Percentiles rank a stretch among this genome's conserved stretches.
These are phyloP conservation scores for Phoenicopterus ruber DNA, from an alignment of 2,113 vertebrate species.

Conservation along the genomic window DNA sequence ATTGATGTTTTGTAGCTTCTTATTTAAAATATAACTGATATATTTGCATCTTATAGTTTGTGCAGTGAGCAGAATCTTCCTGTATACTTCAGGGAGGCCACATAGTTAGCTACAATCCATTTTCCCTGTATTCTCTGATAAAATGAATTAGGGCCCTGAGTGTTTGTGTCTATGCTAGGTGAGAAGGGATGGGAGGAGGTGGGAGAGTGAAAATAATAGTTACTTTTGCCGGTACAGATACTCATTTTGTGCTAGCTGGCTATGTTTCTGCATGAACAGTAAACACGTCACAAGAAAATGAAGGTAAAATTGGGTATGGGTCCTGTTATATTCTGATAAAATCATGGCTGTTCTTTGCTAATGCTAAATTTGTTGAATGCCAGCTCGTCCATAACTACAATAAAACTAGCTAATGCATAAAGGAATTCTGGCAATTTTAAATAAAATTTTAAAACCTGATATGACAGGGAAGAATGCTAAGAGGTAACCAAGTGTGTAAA, in stretches of 20 bases:
- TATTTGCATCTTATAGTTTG: background rate
- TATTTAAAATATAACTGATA: background rate
- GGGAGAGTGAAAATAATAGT: background rate
- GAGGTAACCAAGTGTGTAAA: constrained; percentile 59
- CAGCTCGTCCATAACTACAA: constrained; percentile 23
- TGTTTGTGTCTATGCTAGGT: background rate
- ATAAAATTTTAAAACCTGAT: constrained; percentile 46
- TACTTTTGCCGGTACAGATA: background rate
- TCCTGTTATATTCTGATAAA: constrained; percentile 40
- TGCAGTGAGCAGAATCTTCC: background rate
- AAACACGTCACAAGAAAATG: background rate
- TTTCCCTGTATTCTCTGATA: background rate
- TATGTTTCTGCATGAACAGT: constrained; percentile 7
- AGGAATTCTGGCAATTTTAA: constrained; percentile 58
- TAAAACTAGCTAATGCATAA: constrained; percentile 46
- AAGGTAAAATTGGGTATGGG: background rate
- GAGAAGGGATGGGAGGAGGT: background rate
- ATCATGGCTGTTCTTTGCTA: constrained; percentile 20
- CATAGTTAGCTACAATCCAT: background rate
- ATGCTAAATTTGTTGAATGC: constrained; percentile 40
- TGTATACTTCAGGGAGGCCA: background rate
- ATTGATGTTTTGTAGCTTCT: background rate
- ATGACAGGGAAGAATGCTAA: constrained; percentile 27
- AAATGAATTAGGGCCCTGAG: background rate
- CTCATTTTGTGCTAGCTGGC: background rate